phyloP scores from a whole-genome alignment of 2,888 invertebrate genomes.

The Lysandra coridon region DNA sequence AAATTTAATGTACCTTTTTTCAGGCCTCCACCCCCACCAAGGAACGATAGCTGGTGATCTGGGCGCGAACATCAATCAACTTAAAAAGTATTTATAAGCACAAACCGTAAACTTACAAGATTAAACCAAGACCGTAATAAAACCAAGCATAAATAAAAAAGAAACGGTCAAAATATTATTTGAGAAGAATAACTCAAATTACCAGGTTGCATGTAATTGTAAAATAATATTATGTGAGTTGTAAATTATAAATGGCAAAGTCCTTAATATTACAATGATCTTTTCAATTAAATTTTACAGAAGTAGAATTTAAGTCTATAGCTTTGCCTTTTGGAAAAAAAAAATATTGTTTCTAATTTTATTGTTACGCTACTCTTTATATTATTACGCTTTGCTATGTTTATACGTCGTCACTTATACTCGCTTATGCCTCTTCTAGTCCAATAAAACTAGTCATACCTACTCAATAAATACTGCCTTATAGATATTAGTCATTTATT shows the following conservation, averaged over 20 bases:
- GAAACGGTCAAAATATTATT: background rate
- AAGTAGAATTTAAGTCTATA: no score
- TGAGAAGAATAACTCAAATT: no score
- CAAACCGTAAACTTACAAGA: background rate
- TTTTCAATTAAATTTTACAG: no score
- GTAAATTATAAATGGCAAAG: no score
- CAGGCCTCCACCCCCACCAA: conserved; percentile 68
- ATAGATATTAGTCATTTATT: no score
- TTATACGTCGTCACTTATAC: background rate
- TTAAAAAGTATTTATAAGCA: conserved; percentile 6
- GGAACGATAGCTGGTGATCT: conserved; percentile 70
- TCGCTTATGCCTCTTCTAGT: background rate
- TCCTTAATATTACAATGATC: no score
- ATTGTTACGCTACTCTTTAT: no score
- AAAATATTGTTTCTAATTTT: no score
- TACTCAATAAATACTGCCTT: background rate
- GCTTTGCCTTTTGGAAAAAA: no score
- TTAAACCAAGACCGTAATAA: background rate
- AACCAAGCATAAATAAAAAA: background rate
- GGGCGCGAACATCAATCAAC: background rate
- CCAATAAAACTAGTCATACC: background rate
- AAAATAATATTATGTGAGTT: no score
- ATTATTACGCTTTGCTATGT: background rate
- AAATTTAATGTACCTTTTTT: conserved; percentile 41
- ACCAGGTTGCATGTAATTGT: no score